Evolutionary conservation across 2,113 vertebrate species (phyloP).

Genomic region (Lates calcarifer): DNA sequence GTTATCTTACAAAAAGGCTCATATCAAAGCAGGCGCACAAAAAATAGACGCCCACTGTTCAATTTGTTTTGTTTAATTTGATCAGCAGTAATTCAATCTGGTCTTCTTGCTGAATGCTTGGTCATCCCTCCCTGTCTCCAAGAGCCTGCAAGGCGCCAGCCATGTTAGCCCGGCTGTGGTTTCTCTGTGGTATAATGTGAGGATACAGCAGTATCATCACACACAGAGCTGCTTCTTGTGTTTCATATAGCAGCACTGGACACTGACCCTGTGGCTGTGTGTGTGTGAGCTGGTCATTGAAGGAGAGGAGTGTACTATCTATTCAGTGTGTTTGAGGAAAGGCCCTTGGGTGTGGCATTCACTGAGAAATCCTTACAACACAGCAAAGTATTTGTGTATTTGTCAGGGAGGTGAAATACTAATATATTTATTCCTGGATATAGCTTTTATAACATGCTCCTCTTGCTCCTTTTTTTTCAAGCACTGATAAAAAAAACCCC

Average conservation of each 20-base stretch:
- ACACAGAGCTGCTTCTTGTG: neutral
- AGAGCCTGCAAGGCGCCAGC: slow-evolving; percentile 28
- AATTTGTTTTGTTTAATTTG: slow-evolving; percentile 37
- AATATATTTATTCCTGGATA: neutral
- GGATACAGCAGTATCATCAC: slow-evolving; percentile 5
- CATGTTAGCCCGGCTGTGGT: neutral
- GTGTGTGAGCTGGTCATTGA: neutral
- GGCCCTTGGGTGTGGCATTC: slow-evolving; percentile 62
- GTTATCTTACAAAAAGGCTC: neutral
- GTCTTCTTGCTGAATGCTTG: slow-evolving; percentile 41
- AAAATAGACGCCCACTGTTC: neutral
- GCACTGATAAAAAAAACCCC: no score
- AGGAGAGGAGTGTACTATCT: neutral
- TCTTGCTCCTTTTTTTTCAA: neutral
- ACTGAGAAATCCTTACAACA: neutral
- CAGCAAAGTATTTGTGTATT: neutral
- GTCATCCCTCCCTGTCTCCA: slow-evolving; percentile 37
- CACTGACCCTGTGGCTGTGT: slow-evolving; percentile 12
- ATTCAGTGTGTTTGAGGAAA: neutral
- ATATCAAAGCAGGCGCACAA: neutral
- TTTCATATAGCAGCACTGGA: slow-evolving; percentile 22
- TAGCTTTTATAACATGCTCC: neutral
- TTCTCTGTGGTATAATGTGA: slow-evolving; percentile 36
- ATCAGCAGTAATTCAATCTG: slow-evolving; percentile 55
- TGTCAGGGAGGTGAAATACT: neutral